Base-by-base conservation (phyloP, 2,888 invertebrate species). In the Phrixothrix hirtus region DNA sequence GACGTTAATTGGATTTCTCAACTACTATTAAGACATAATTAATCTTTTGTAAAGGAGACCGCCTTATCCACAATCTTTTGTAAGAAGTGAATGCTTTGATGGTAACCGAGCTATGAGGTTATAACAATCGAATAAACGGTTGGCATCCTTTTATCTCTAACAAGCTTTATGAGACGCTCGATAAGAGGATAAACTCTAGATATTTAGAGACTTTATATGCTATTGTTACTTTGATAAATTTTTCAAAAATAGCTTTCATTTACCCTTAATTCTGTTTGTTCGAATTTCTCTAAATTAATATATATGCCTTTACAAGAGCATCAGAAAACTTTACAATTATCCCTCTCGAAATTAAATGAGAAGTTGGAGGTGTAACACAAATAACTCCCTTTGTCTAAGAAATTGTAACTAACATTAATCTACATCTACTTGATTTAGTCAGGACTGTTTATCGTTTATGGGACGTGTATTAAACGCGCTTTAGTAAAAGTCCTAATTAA, bases 131-230 rank as follows among this genome's bases (percentile, higher is more conserved):
- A 43, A 43, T 43, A 43, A 43, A 43, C 42, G 42, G 32, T 43
- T 43, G 34, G 42, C 32, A 43, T 43, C 42, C 42, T 43, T 43
- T 43, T 43, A 43, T 43, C 42, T 32, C 34, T 43, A 43, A 43
- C 42, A 43, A 43, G 42, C 42, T 50, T 50, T 50, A 50, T 50
- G 50, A 34, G 39, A 36, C 44, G 50, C 34, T 38, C 29, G 50
- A 38, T 29, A 44, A 30, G 17, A 17, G 43, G 15, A 32, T 25
- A 25, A 43, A 43, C 21, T 21, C 26, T 16, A 43, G 42, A 42
- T 42, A 42, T 42, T 42, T 42, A 17, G 42, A 43, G 34, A 43
- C 15, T 31, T n/a, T 43, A 6, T 43, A 21, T 30, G 34, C 10
- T 34, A 32, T 43, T 43, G 42, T 32, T 43, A 14, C 42, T 43